A percentile compares a stretch with the other conserved stretches of the same genome.
These are phyloP conservation scores for Eilema caniola DNA, from an alignment of 2,888 invertebrate species.

Conservation along the genomic window DNA sequence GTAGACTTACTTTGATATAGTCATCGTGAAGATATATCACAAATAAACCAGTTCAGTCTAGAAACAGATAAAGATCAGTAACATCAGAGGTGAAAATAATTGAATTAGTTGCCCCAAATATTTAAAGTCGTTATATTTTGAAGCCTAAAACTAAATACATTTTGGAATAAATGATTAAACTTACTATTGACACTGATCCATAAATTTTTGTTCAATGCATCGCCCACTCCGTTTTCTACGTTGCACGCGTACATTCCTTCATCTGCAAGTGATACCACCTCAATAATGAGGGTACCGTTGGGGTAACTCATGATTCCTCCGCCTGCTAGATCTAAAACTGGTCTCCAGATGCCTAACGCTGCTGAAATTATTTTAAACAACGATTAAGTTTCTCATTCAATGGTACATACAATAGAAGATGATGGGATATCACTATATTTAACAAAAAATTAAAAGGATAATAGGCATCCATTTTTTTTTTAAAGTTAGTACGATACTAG, in stretches of 20 bases:
- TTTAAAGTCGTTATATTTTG: no score
- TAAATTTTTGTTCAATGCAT: conserved; percentile 77
- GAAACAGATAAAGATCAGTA: no score
- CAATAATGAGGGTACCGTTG: conserved; percentile 81
- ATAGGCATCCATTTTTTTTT: no score
- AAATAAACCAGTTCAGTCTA: background rate
- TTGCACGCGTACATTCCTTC: conserved; percentile 84
- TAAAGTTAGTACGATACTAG: background rate
- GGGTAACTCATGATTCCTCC: conserved; percentile 81
- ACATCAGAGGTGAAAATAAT: no score
- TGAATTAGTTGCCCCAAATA: no score
- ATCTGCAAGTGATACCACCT: conserved; percentile 79
- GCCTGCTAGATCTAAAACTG: conserved; percentile 80
- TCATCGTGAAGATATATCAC: background rate
- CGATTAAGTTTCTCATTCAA: background rate
- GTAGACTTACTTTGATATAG: background rate
- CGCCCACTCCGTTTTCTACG: conserved; percentile 82
- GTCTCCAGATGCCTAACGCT: conserved; percentile 82
- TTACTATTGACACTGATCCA: conserved; percentile 85
- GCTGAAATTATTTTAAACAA: conserved; percentile 59
- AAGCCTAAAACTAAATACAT: no score
- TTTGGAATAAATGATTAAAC: conserved; percentile 43
- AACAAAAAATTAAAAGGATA: no score
- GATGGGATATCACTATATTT: no score
- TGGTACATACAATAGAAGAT: background rate